phyloP scores from a whole-genome alignment of 2,113 vertebrate species.

The Bos indicus region DNA sequence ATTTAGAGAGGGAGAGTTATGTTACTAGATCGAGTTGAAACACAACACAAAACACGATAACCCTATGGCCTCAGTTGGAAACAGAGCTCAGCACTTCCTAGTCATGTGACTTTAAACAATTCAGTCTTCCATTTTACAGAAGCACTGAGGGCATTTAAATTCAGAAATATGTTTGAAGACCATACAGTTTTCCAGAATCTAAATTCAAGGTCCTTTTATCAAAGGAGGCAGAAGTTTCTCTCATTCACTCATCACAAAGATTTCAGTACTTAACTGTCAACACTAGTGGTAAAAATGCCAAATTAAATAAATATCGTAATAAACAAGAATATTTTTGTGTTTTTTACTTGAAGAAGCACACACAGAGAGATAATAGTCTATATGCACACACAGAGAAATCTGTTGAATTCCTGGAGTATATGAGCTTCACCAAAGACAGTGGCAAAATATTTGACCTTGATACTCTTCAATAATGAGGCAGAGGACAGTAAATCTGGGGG shows the following conservation, averaged over 20 bases:
- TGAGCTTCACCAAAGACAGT: background rate
- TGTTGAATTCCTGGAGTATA: background rate
- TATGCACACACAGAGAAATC: background rate
- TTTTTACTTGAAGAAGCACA: background rate
- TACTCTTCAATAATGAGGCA: background rate
- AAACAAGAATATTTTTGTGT: background rate
- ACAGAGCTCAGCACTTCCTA: background rate
- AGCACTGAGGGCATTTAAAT: background rate
- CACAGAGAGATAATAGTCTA: background rate
- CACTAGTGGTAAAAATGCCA: background rate
- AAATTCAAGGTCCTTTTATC: background rate
- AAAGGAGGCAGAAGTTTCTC: background rate
- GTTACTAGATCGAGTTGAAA: background rate
- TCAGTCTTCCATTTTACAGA: background rate
- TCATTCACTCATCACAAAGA: background rate
- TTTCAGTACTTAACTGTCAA: background rate
- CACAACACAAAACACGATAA: background rate
- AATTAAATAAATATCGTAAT: background rate
- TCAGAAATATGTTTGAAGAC: background rate
- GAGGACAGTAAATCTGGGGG: background rate
- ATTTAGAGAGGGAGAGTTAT: background rate
- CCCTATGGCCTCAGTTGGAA: background rate
- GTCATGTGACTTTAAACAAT: background rate
- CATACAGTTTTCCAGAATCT: background rate
- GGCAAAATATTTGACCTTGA: background rate